These are phyloP conservation scores for Borostomias antarcticus DNA, from an alignment of 2,797 vertebrate genomes.

Conservation along the genomic window DNA sequence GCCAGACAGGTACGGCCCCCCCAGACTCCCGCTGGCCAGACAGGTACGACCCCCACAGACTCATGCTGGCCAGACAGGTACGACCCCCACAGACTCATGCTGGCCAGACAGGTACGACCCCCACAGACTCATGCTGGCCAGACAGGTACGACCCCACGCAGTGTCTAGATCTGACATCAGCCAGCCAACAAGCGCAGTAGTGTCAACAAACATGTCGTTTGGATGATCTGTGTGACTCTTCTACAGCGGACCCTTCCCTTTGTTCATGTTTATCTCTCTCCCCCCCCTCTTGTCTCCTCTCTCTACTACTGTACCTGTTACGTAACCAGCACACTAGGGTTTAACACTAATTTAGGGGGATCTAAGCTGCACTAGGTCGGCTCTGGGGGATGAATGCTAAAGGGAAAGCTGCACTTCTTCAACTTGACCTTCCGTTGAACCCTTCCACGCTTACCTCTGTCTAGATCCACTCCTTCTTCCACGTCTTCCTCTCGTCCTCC, in stretches of 20 bases:
- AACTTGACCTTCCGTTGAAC: too few relatives aligned
- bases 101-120: too few relatives aligned
- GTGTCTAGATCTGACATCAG: too few relatives aligned
- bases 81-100: too few relatives aligned
- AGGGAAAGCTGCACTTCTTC: neutral
- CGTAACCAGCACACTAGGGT: conserved; percentile 38
- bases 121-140: too few relatives aligned
- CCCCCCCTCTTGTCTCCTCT: conserved; percentile 34
- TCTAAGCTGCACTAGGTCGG: conserved; percentile 40
- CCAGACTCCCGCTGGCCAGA: too few relatives aligned
- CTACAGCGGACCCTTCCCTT: conserved; percentile 12
- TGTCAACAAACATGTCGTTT: neutral
- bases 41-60: too few relatives aligned
- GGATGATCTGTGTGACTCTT: neutral
- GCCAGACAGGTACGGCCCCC: too few relatives aligned
- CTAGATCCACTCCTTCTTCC: neutral
- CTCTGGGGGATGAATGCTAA: conserved; percentile 35
- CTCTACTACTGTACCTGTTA: conserved; percentile 33
- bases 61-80: too few relatives aligned
- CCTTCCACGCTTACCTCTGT: too few relatives aligned
- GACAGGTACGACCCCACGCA: too few relatives aligned
- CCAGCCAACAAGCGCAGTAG: too few relatives aligned
- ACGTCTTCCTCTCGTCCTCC: neutral
- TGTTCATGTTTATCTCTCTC: conserved; percentile 20
- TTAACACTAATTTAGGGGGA: conserved; percentile 48